Evolutionary conservation across 2,797 vertebrate species (phyloP).

Genomic region (Galagoides demidoff): DNA sequence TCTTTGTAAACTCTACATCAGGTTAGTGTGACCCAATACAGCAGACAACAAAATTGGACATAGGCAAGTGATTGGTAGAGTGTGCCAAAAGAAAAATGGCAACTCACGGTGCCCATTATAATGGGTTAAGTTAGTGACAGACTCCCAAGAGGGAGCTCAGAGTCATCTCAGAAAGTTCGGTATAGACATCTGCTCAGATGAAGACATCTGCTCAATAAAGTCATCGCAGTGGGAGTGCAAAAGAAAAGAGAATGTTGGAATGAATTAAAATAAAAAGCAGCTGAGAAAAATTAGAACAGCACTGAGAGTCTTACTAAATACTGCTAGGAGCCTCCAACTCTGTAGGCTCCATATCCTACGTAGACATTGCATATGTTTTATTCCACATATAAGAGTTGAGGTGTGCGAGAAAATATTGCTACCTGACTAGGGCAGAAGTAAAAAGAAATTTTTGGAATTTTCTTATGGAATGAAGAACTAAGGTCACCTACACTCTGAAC

Average conservation of each 20-base stretch:
- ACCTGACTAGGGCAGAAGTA: not conserved
- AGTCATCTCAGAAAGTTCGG: conserved; percentile 51
- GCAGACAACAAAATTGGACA: conserved; percentile 30
- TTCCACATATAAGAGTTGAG: not conserved
- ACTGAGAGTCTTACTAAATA: not conserved
- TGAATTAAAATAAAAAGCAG: conserved; percentile 9
- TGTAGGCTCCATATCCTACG: not conserved
- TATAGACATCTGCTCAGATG: conserved; percentile 55
- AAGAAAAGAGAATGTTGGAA: not conserved
- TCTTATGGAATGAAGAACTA: not conserved
- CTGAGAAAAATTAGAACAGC: conserved; percentile 6
- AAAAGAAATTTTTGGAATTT: not conserved
- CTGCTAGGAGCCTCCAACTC: not conserved
- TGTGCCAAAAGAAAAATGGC: not conserved
- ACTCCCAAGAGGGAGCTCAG: conserved; percentile 39
- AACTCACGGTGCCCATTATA: not conserved
- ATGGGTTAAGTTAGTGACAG: conserved; percentile 31
- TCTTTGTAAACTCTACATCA: not conserved
- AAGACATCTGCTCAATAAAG: conserved; percentile 62
- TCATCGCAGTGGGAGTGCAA: not conserved
- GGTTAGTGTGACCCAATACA: not conserved
- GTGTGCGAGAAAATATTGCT: not conserved
- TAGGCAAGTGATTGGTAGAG: not conserved
- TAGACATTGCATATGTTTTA: too few relatives aligned
- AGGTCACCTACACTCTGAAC: not conserved